These are phyloP conservation scores for Baccha elongata DNA, from an alignment of 2,888 invertebrate genomes.

Conservation along the genomic window DNA sequence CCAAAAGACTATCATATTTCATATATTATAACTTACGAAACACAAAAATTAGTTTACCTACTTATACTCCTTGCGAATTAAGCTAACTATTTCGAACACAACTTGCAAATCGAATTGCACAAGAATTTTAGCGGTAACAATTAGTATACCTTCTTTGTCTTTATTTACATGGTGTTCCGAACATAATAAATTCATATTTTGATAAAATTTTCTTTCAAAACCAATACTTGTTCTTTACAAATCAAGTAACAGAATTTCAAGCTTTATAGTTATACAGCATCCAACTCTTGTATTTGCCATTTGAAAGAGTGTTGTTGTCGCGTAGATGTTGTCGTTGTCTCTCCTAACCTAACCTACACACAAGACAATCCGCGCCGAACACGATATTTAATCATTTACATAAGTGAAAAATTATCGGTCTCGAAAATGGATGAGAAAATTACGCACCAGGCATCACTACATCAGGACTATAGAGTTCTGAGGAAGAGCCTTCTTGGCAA, in stretches of 20 bases:
- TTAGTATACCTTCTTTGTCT: no score
- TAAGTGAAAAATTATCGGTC: slow-evolving; percentile 74
- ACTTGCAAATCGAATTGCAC: no score
- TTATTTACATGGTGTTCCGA: no score
- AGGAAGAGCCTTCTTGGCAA: slow-evolving; percentile 46
- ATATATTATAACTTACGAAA: no score
- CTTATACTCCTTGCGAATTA: no score
- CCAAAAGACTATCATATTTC: no score
- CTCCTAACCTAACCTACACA: slow-evolving; percentile 71
- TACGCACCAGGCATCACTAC: slow-evolving; percentile 61
- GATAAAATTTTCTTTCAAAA: neutral
- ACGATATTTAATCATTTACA: slow-evolving; percentile 74
- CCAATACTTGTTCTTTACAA: slow-evolving; percentile 15
- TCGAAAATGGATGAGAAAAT: slow-evolving; percentile 73
- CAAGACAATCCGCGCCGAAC: slow-evolving; percentile 72
- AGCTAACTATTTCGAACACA: no score
- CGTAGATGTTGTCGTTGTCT: slow-evolving; percentile 30
- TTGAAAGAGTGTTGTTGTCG: slow-evolving; percentile 30
- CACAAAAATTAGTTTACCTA: no score
- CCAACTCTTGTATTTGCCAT: slow-evolving; percentile 46
- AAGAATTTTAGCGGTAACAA: no score
- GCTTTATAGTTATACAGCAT: slow-evolving; percentile 35
- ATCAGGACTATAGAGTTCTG: slow-evolving; percentile 42
- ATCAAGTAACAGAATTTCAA: slow-evolving; percentile 41
- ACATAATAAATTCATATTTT: no score